These are phyloP conservation scores for Platorchestia sp. DNA, from an alignment of 1,140 invertebrate species.

Conservation along the genomic window DNA sequence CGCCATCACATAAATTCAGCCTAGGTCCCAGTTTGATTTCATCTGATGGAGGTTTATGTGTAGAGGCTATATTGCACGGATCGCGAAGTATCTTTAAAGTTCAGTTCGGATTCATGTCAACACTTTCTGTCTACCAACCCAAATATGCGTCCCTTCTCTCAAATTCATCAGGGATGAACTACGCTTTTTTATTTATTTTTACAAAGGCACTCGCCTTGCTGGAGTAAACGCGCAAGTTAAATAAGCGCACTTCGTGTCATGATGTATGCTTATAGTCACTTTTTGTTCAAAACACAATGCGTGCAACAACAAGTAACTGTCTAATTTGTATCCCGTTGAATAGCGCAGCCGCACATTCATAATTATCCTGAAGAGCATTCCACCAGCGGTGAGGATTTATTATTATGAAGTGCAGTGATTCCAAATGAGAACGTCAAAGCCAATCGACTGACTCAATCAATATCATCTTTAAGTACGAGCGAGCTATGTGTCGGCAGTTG, in stretches of 20 bases:
- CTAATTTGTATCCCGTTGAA: not conserved
- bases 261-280: no score
- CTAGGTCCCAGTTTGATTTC: slow-evolving; percentile 23
- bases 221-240: no score
- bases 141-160: not conserved
- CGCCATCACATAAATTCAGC: slow-evolving; percentile 28
- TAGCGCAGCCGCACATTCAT: not conserved
- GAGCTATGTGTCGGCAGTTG: not conserved
- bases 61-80: not conserved
- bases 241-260: no score
- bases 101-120: not conserved
- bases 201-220: not conserved
- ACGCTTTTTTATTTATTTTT: not conserved
- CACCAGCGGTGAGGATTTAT: not conserved
- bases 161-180: not conserved
- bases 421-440: not conserved
- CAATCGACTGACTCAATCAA: not conserved
- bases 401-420: not conserved
- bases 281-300: not conserved
- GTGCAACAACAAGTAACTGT: not conserved
- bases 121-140: not conserved
- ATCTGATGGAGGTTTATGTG: slow-evolving; percentile 38
- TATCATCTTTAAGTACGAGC: not conserved
- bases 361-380: not conserved
- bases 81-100: not conserved